Percentiles rank a stretch among this genome's conserved stretches.
Conservation (phyloP, 2,888 invertebrate species). For the Pristionchus fissidentatus region DNA sequence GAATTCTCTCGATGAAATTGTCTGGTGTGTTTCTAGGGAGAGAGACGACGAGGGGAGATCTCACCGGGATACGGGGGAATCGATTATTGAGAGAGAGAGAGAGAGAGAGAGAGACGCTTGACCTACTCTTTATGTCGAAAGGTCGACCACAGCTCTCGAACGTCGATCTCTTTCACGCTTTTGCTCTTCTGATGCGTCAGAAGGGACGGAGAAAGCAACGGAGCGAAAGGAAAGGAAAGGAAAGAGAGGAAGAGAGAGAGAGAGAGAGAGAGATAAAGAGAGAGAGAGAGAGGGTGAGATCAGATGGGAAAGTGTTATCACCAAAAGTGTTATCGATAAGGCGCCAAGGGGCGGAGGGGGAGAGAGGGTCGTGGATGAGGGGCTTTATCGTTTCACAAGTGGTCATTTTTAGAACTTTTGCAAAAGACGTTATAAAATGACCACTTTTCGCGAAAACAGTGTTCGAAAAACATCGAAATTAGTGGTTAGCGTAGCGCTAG, state of each 20-base stretch:
- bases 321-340: background rate
- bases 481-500: background rate
- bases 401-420: too few species aligned
- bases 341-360: too few species aligned
- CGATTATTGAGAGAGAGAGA: background rate
- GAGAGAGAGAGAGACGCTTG: background rate
- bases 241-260: background rate
- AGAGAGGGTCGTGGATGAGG: too few species aligned
- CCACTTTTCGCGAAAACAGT: background rate
- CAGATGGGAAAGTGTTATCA: conserved; percentile 42
- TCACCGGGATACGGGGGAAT: background rate
- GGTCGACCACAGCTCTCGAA: background rate
- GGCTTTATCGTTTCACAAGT: background rate
- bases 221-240: background rate
- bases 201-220: too few species aligned
- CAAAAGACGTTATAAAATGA: too few species aligned
- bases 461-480: background rate
- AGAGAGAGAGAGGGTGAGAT: background rate
- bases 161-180: background rate
- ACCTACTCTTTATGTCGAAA: background rate
- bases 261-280: background rate
- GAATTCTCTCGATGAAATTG: background rate
- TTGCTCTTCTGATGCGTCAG: conserved; percentile 29
- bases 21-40: background rate
- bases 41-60: background rate